Evolutionary conservation across 1,140 invertebrate genomes (phyloP).

Genomic region (Hyles vespertilio): DNA sequence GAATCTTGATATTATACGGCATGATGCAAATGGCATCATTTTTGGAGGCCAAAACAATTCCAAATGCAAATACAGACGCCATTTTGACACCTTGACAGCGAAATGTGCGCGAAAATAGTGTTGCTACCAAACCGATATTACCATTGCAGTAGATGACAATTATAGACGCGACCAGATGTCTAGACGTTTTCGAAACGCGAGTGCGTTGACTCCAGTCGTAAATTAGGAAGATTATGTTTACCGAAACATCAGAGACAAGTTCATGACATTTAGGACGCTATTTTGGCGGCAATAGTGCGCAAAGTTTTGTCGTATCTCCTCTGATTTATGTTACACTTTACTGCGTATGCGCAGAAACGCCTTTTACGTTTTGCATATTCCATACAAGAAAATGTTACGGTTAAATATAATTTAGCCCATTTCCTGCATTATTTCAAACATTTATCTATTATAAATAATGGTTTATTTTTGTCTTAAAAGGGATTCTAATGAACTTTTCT

Average conservation of each 20-base stretch:
- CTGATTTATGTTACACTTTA: constrained; percentile 29
- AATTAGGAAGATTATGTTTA: constrained; percentile 39
- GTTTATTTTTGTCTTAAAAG: no score
- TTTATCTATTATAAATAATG: no score
- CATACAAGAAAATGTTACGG: not conserved
- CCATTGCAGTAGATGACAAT: no score
- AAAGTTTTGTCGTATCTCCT: constrained; percentile 19
- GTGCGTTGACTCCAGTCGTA: constrained; percentile 32
- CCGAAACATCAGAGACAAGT: constrained; percentile 40
- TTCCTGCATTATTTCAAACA: constrained; percentile 2
- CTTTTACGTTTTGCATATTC: constrained; percentile 3
- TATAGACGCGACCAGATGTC: constrained; percentile 24
- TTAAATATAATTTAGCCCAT: not conserved
- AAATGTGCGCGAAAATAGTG: no score
- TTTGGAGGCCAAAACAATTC: no score
- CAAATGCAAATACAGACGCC: no score
- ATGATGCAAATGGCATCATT: no score
- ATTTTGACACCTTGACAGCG: no score
- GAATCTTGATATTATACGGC: no score
- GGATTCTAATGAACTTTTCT: no score
- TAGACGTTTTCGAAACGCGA: constrained; percentile 27
- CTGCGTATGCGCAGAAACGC: constrained; percentile 1
- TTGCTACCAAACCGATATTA: no score
- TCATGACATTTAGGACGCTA: constrained; percentile 53
- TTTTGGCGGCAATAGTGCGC: constrained; percentile 19